Conservation (phyloP, 2,888 invertebrate species). For the Conistra vaccinii region DNA sequence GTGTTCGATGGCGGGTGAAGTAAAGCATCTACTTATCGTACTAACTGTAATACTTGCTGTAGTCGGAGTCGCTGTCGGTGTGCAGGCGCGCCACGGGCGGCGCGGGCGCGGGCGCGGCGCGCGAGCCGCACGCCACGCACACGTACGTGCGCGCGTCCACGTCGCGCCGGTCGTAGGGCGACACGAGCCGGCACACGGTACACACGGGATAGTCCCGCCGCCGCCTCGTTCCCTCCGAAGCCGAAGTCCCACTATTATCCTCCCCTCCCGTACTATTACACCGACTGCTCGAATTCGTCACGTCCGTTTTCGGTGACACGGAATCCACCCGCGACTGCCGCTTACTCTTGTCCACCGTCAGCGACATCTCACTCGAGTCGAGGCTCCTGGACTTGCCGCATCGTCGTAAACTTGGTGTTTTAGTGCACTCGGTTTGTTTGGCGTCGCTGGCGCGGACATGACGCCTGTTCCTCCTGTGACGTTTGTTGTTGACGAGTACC, state of each 20-base stretch:
- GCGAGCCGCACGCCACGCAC: constrained; percentile 73
- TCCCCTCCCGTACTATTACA: constrained; percentile 76
- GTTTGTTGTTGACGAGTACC: constrained; percentile 92
- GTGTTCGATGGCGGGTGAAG: constrained; percentile 72
- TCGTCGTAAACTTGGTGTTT: constrained; percentile 91
- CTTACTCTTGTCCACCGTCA: constrained; percentile 87
- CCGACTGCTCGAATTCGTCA: constrained; percentile 72
- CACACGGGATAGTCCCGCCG: constrained; percentile 77
- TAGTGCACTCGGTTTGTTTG: constrained; percentile 73
- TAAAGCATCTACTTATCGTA: constrained; percentile 86
- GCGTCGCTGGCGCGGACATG: constrained; percentile 79
- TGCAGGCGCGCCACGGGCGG: constrained; percentile 63
- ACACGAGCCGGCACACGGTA: constrained; percentile 75
- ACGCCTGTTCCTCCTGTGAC: constrained; percentile 76
- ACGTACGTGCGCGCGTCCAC: constrained; percentile 69
- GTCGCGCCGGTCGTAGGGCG: constrained; percentile 71
- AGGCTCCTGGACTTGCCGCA: constrained; percentile 96
- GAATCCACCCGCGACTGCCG: constrained; percentile 69
- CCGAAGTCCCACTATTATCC: constrained; percentile 75
- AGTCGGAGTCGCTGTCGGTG: constrained; percentile 87
- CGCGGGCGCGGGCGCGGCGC: constrained; percentile 60
- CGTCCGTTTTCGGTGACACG: constrained; percentile 54
- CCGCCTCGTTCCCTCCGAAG: constrained; percentile 72
- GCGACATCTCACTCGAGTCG: constrained; percentile 95
- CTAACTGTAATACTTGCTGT: constrained; percentile 91